Conservation (phyloP, 2,113 vertebrate genomes). For the Antechinus stuartii region DNA sequence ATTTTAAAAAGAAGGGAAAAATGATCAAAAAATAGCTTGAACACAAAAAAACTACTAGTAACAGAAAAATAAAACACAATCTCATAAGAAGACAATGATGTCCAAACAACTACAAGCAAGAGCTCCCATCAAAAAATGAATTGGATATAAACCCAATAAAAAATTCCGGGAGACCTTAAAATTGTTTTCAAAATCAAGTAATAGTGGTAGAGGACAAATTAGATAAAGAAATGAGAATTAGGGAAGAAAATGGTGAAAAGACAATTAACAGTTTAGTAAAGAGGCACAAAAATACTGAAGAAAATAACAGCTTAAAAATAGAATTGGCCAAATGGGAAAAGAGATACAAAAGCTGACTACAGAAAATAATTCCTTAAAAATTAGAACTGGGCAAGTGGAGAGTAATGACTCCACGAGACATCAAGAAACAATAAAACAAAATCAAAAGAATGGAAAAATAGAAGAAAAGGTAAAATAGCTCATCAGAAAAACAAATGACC, state of each 20-base stretch:
- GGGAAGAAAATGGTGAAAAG: not conserved
- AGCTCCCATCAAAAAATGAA: not conserved
- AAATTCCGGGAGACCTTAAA: too few species aligned
- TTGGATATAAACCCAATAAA: not conserved
- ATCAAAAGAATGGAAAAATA: not conserved
- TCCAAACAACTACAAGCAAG: too few species aligned
- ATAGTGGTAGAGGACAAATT: not conserved
- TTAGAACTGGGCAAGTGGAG: not conserved
- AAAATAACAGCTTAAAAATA: not conserved
- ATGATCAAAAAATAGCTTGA: too few species aligned
- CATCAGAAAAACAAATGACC: not conserved
- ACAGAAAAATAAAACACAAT: too few species aligned
- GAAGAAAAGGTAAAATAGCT: not conserved
- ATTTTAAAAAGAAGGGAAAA: too few species aligned
- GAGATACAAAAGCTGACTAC: not conserved
- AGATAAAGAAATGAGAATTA: not conserved
- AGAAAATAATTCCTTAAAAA: not conserved
- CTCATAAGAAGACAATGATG: too few species aligned
- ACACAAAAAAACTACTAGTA: too few species aligned
- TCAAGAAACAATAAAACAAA: not conserved
- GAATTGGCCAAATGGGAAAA: too few species aligned
- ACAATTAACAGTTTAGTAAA: not conserved
- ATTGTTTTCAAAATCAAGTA: not conserved
- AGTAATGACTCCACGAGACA: not conserved
- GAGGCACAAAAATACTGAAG: not conserved